Evolutionary conservation across 2,888 invertebrate genomes (phyloP).

Genomic region (Epistrophe grossulariae): DNA sequence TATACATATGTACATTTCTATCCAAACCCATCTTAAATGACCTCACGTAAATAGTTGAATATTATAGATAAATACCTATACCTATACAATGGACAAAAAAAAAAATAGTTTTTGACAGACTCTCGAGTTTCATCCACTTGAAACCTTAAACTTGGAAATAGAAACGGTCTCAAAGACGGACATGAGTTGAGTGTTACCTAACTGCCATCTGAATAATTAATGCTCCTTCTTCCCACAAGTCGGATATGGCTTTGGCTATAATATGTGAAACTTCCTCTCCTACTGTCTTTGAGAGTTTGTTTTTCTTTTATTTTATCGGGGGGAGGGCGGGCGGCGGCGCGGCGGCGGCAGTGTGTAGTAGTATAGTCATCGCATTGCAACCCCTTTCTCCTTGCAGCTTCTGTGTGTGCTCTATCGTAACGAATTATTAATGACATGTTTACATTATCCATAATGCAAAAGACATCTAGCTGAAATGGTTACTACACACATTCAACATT

Average conservation of each 20-base stretch:
- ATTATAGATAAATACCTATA: background rate
- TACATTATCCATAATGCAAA: slow-evolving; percentile 75
- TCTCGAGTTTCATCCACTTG: slow-evolving; percentile 42
- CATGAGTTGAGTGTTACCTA: slow-evolving; percentile 49
- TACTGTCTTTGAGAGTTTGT: slow-evolving; percentile 18
- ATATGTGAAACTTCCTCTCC: slow-evolving; percentile 41
- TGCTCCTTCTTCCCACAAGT: slow-evolving; percentile 47
- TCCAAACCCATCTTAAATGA: slow-evolving; percentile 34
- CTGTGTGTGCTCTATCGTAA: slow-evolving; percentile 66
- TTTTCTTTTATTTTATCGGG: slow-evolving; percentile 39
- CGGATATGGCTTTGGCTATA: slow-evolving; percentile 49
- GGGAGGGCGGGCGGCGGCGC: background rate
- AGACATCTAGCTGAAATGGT: slow-evolving; percentile 73
- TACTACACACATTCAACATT: slow-evolving; percentile 50
- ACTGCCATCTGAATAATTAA: slow-evolving; percentile 67
- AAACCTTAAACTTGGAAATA: slow-evolving; percentile 72
- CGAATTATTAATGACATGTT: slow-evolving; percentile 75
- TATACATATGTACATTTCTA: background rate
- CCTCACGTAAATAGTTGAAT: slow-evolving; percentile 39
- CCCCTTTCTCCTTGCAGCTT: slow-evolving; percentile 33
- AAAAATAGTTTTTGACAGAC: slow-evolving; percentile 28
- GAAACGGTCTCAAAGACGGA: slow-evolving; percentile 42
- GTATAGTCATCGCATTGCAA: slow-evolving; percentile 39
- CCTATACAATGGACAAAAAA: background rate
- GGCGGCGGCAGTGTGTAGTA: background rate